phyloP scores from a whole-genome alignment of 2,888 invertebrate genomes.

The Mechanitis messenoides region DNA sequence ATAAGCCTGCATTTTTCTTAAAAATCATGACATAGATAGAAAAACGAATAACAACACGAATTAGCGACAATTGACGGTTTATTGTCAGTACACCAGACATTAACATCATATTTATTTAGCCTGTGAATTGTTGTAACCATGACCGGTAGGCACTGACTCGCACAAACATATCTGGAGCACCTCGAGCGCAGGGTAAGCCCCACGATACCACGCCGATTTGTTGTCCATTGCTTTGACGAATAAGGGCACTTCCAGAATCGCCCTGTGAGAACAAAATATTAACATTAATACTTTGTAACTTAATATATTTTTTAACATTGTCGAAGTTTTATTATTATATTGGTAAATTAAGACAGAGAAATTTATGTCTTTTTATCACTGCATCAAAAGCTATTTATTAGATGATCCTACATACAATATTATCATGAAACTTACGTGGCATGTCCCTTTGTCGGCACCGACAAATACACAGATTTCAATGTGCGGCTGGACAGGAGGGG shows the following conservation, averaged over 20 bases:
- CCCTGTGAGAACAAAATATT: slow-evolving; percentile 35
- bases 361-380: too few species aligned
- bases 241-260: slow-evolving; percentile 51
- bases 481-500: slow-evolving; percentile 44
- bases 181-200: slow-evolving; percentile 51
- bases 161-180: slow-evolving; percentile 49
- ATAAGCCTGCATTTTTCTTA: too few species aligned
- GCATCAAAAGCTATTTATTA: too few species aligned
- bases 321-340: too few species aligned
- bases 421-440: slow-evolving; percentile 42
- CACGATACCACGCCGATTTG: slow-evolving; percentile 53
- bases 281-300: too few species aligned
- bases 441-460: slow-evolving; percentile 42
- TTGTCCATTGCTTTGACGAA: slow-evolving; percentile 25
- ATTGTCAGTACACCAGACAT: too few species aligned
- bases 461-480: slow-evolving; percentile 52
- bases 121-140: slow-evolving; percentile 29
- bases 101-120: too few species aligned
- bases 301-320: too few species aligned
- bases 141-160: slow-evolving; percentile 36
- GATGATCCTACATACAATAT: not conserved
- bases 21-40: too few species aligned
- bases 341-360: too few species aligned
- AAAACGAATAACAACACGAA: too few species aligned
- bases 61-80: too few species aligned